Conservation (phyloP, 2,113 vertebrate genomes). For the Embiotoca jacksoni region DNA sequence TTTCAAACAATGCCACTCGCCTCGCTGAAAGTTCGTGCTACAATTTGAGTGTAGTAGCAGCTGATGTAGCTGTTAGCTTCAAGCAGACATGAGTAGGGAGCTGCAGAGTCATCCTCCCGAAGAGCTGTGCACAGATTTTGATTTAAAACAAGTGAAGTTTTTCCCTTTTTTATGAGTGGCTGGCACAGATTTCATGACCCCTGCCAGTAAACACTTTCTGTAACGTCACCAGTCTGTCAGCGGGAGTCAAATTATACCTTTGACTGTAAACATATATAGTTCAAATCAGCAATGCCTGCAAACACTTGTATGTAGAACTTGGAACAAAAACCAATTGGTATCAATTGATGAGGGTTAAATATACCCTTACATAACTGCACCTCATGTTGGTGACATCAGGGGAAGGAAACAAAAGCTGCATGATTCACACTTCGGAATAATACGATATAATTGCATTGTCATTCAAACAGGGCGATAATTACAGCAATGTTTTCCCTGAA, state of each 20-base stretch:
- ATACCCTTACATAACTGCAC: constrained; percentile 1
- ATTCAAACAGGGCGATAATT: constrained; percentile 5
- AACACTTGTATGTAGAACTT: constrained; percentile 25
- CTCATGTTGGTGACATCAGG: constrained; percentile 27
- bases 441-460: neutral
- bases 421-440: neutral
- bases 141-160: neutral
- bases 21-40: too few species aligned
- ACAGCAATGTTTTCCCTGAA: neutral
- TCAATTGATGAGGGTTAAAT: constrained; percentile 33
- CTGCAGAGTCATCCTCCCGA: too few species aligned
- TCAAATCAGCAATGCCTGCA: constrained; percentile 26
- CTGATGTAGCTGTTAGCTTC: neutral
- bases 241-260: constrained; percentile 46
- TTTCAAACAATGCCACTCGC: too few species aligned
- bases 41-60: neutral
- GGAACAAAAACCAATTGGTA: constrained; percentile 9
- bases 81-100: neutral
- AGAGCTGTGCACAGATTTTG: constrained; percentile 19
- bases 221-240: constrained; percentile 18
- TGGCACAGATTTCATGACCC: constrained; percentile 2
- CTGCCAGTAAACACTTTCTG: constrained; percentile 1
- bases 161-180: constrained; percentile 31
- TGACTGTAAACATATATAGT: constrained; percentile 32
- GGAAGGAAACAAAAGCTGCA: constrained; percentile 13